Conservation (phyloP, 1,140 invertebrate species). For the Periplaneta americana region DNA sequence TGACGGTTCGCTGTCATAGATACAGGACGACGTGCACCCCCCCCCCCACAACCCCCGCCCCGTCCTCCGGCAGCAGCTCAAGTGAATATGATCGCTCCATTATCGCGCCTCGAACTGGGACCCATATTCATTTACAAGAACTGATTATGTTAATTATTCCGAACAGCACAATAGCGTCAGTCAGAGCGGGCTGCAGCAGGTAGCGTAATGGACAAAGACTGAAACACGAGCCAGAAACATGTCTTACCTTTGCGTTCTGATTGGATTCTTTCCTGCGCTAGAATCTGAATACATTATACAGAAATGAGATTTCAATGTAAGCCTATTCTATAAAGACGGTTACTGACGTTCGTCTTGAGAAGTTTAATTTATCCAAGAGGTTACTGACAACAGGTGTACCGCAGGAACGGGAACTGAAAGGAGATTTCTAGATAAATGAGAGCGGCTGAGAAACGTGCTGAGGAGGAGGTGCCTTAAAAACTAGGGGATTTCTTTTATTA, state of each 20-base stretch:
- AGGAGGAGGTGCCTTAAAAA: neutral
- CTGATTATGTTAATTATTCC: neutral
- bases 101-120: neutral
- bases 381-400: neutral
- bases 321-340: neutral
- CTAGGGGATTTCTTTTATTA: neutral
- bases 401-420: neutral
- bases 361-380: neutral
- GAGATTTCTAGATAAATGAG: neutral
- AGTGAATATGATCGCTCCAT: neutral
- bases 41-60: too few species aligned
- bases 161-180: neutral
- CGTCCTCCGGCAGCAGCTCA: neutral
- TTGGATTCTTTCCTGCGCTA: neutral
- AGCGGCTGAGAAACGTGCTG: too few species aligned
- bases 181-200: neutral
- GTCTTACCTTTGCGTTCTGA: neutral
- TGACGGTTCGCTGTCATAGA: too few species aligned
- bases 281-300: neutral
- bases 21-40: too few species aligned
- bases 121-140: neutral
- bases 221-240: neutral
- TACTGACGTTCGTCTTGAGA: neutral
- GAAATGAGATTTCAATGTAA: neutral
- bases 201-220: too few species aligned